Percentiles rank a stretch among this genome's conserved stretches.
These are phyloP conservation scores for Prinia subflava DNA, from an alignment of 2,113 vertebrate species.

Conservation along the genomic window DNA sequence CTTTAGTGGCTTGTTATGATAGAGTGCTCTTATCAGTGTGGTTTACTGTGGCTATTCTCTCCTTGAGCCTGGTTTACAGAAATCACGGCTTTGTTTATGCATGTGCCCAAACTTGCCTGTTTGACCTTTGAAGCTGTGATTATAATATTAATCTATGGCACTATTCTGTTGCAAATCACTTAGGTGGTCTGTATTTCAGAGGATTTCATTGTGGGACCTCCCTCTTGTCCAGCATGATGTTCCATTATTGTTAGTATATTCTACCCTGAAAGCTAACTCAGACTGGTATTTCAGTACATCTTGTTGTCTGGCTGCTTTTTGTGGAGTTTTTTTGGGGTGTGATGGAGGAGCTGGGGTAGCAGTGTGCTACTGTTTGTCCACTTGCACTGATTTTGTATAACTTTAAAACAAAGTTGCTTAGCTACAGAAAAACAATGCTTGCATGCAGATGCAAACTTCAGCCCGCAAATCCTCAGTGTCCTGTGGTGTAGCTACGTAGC, in stretches of 20 bases:
- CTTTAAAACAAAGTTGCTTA: neutral
- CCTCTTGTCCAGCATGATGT: slow-evolving; percentile 37
- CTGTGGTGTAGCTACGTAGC: neutral
- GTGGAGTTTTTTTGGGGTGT: rapidly evolving
- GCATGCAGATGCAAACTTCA: neutral
- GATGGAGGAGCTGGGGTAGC: neutral
- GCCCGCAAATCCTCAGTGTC: neutral
- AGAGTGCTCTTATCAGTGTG: slow-evolving; percentile 28
- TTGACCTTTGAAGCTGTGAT: slow-evolving; percentile 63
- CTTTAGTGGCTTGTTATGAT: slow-evolving; percentile 22
- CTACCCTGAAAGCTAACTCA: neutral
- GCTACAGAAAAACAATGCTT: neutral
- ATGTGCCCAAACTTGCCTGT: slow-evolving; percentile 58
- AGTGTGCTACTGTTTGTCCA: neutral
- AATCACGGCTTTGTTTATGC: slow-evolving; percentile 56
- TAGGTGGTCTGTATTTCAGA: slow-evolving; percentile 60
- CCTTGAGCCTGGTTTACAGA: slow-evolving; percentile 24
- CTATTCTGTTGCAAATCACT: slow-evolving; percentile 60
- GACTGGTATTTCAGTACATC: neutral
- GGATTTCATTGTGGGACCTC: slow-evolving; percentile 37
- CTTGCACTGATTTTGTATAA: neutral
- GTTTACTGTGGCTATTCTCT: slow-evolving; percentile 26
- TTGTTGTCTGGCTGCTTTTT: neutral
- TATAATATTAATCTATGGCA: slow-evolving; percentile 58
- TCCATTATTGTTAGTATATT: slow-evolving; percentile 12